Evolutionary conservation across 2,797 vertebrate species (phyloP).

Genomic region (Pangasius macronema): DNA sequence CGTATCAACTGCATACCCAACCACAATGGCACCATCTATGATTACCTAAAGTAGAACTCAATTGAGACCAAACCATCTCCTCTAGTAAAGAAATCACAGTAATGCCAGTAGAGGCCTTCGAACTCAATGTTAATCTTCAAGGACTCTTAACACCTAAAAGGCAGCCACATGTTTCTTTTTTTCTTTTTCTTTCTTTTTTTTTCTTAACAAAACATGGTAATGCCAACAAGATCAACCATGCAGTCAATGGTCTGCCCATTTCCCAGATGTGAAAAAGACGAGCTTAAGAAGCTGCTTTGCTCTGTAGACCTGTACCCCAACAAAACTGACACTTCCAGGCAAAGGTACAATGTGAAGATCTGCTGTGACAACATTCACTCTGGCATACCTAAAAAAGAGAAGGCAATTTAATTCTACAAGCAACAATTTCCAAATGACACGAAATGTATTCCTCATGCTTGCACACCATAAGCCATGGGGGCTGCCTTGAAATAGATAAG

Average conservation of each 20-base stretch:
- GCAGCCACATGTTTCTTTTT: conserved; percentile 61
- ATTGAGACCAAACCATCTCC: conserved; percentile 41
- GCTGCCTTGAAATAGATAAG: conserved; percentile 8
- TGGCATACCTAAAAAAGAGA: conserved; percentile 85
- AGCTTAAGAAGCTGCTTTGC: conserved; percentile 80
- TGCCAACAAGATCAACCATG: conserved; percentile 66
- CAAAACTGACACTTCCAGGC: conserved; percentile 73
- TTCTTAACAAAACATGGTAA: conserved; percentile 61
- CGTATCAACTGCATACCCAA: conserved; percentile 39
- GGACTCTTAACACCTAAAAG: conserved; percentile 45
- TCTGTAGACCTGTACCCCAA: conserved; percentile 88
- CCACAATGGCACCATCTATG: conserved; percentile 41
- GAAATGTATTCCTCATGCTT: conserved; percentile 62
- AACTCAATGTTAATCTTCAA: conserved; percentile 7
- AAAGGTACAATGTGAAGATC: conserved; percentile 78
- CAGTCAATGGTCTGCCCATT: conserved; percentile 67
- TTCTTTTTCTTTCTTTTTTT: conserved; percentile 65
- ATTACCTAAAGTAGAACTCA: conserved; percentile 36
- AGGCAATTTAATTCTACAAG: conserved; percentile 81
- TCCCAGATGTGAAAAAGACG: conserved; percentile 74
- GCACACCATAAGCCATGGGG: conserved; percentile 41
- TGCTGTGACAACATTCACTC: conserved; percentile 79
- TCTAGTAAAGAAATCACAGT: conserved; percentile 28
- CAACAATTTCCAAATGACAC: conserved; percentile 66
- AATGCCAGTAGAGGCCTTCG: conserved; percentile 38